Conservation (phyloP, 2,113 vertebrate genomes). For the Podiceps cristatus region DNA sequence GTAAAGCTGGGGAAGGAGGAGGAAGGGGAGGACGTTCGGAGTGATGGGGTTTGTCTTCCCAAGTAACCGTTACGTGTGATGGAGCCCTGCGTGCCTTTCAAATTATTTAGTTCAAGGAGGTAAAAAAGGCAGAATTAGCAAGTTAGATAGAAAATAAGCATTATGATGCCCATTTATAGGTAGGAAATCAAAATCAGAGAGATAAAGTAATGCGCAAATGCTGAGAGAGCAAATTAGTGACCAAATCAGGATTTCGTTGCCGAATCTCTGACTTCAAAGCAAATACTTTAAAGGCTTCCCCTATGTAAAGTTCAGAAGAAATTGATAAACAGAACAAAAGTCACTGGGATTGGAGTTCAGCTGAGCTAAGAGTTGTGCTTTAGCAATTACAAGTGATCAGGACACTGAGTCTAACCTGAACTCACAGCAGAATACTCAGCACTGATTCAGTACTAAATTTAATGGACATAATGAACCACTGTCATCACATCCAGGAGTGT, state of each 20-base stretch:
- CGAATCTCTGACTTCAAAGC: conserved; percentile 34
- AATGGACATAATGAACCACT: conserved; percentile 57
- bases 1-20: too few relatives aligned
- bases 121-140: not conserved
- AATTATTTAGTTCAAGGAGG: not conserved
- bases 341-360: not conserved
- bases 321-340: not conserved
- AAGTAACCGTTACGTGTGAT: too few relatives aligned
- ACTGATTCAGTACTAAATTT: conserved; percentile 1
- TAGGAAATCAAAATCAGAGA: not conserved
- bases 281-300: conserved; percentile 17
- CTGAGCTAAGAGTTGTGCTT: conserved; percentile 11
- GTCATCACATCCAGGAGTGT: conserved; percentile 28
- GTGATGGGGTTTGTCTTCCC: too few relatives aligned
- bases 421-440: not conserved
- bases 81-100: too few relatives aligned
- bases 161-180: not conserved
- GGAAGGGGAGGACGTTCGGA: too few relatives aligned
- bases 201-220: not conserved
- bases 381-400: conserved; percentile 27
- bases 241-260: conserved; percentile 25
- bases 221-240: conserved; percentile 16
- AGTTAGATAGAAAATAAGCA: not conserved
- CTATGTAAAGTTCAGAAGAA: conserved; percentile 35
- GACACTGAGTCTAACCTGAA: conserved; percentile 8